Base-by-base conservation (phyloP, 2,888 invertebrate species). In the Phymatocera aterrima region DNA sequence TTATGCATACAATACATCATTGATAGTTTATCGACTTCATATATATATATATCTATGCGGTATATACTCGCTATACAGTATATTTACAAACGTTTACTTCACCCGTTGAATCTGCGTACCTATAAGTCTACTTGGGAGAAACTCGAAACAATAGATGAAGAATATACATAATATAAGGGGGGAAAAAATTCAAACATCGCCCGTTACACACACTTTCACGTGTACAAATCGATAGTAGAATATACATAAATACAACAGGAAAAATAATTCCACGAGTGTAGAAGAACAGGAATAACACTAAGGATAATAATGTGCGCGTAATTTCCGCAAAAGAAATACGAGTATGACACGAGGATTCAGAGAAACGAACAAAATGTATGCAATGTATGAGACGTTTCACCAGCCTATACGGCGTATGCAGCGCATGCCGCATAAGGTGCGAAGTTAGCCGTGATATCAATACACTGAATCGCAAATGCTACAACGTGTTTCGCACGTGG, bases 401-500 rank as follows among this genome's bases (percentile, higher is more conserved):
- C n/a, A n/a, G n/a, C n/a, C n/a, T n/a, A n/a, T n/a, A n/a, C n/a
- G 31, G 72, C 72, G 72, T 51, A 72, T 70, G 46, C 70, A 46
- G 46, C 60, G 46, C 46, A 31, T 65, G 8, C 24, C 68, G 51
- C 51, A 31, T 72, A 57, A n/a, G n/a, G n/a, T n/a, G n/a, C n/a
- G n/a, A n/a, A n/a, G n/a, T n/a, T n/a, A n/a, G n/a, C n/a, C 43
- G 57, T 18, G 57, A 75, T 57, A 12, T 37, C n/a, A 40, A 75
- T 75, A 51, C 43, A 57, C 57, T 15, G 57, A 40, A 51, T 72
- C 48, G 48, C 31, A 21, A 57, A 57, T 57, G 21, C 40, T 57
- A 57, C 75, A 54, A 75, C 75, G 57, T 75, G 75, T 75, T 75
- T 57, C 40, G 57, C 75, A 75, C 75, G 75, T 75, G 75, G 75